These are phyloP conservation scores for Ruditapes philippinarum DNA, from an alignment of 1,140 invertebrate species.

Conservation along the genomic window DNA sequence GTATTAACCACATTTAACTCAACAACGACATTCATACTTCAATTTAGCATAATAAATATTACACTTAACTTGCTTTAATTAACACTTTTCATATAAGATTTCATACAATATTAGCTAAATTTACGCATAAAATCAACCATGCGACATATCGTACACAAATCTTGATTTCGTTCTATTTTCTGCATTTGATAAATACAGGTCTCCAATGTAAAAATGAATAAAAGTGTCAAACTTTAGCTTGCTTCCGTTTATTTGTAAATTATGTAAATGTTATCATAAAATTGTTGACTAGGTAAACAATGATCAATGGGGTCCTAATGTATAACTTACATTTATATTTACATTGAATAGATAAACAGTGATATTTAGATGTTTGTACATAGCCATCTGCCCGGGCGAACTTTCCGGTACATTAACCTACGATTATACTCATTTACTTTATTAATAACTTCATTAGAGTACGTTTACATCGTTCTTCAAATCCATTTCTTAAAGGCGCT, in stretches of 20 bases:
- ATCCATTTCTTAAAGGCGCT: no score
- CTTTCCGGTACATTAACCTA: background rate
- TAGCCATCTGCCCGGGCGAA: background rate
- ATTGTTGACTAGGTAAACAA: slow-evolving; percentile 9
- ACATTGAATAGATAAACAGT: slow-evolving; percentile 2
- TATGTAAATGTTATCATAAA: slow-evolving; percentile 19
- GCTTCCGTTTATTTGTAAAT: background rate
- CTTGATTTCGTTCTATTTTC: background rate
- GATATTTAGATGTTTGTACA: background rate
- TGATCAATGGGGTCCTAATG: slow-evolving; percentile 2
- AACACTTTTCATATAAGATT: no score
- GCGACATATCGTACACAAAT: no score
- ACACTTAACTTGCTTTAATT: no score
- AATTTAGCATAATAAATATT: no score
- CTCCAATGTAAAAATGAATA: background rate
- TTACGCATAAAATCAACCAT: no score
- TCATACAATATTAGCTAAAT: no score
- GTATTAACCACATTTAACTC: no score
- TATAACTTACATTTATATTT: slow-evolving; percentile 27
- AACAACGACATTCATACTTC: no score
- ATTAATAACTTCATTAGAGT: background rate
- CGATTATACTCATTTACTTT: background rate
- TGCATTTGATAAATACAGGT: background rate
- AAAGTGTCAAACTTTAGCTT: background rate
- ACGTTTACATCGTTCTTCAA: no score